These are phyloP conservation scores for Holacanthella duospinosa DNA, from an alignment of 2,888 invertebrate genomes.

Conservation along the genomic window DNA sequence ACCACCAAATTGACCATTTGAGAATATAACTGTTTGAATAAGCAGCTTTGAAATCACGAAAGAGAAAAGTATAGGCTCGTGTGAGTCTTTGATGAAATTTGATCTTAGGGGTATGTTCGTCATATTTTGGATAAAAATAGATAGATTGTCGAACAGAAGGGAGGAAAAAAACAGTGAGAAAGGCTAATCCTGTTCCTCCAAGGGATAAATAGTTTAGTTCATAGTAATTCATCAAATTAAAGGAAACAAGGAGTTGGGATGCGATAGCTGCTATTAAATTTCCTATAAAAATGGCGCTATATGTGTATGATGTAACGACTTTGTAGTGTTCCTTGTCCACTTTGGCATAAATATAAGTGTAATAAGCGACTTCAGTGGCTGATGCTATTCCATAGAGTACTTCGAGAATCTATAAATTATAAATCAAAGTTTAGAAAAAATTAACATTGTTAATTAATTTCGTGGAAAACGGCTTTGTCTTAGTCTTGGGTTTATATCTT, in stretches of 20 bases:
- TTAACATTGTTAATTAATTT: no score
- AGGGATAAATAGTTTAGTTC: conserved; percentile 71
- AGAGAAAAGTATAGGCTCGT: conserved; percentile 43
- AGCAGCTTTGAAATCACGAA: conserved; percentile 50
- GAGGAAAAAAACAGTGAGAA: conserved; percentile 59
- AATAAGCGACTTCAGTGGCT: conserved; percentile 85
- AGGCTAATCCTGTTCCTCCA: conserved; percentile 53
- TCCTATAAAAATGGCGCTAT: conserved; percentile 69
- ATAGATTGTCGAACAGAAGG: conserved; percentile 62
- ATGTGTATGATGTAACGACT: conserved; percentile 70
- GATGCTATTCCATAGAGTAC: conserved; percentile 71
- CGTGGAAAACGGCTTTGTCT: no score
- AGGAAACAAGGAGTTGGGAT: conserved; percentile 63
- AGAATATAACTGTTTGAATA: conserved; percentile 52
- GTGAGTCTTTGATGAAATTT: conserved; percentile 11
- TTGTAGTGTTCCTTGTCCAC: conserved; percentile 65
- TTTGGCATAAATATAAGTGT: conserved; percentile 86
- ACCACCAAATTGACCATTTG: conserved; percentile 70
- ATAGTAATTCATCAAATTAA: conserved; percentile 54
- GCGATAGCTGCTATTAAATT: conserved; percentile 62
- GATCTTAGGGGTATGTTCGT: not conserved
- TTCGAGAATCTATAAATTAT: conserved; percentile 47
- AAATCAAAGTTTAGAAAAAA: not conserved
- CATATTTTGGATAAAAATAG: conserved; percentile 57
- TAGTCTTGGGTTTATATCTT: no score